These are phyloP conservation scores for Anaspis maculata DNA, from an alignment of 2,888 invertebrate genomes.

Conservation along the genomic window DNA sequence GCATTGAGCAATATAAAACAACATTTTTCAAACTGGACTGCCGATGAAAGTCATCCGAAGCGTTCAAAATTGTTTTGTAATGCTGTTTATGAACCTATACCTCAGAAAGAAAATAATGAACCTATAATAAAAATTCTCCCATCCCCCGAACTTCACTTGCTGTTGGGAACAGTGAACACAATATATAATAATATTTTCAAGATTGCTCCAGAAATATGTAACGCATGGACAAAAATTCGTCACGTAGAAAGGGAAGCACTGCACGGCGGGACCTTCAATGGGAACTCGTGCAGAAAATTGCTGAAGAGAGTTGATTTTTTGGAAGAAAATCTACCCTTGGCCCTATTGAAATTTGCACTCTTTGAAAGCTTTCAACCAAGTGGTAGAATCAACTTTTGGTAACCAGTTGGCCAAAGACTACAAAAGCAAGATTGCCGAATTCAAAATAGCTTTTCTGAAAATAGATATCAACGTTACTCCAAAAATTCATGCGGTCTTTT, in stretches of 20 bases:
- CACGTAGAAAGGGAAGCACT: not conserved
- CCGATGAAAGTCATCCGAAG: not conserved
- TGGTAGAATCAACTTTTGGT: constrained; percentile 4
- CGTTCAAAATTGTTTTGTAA: not conserved
- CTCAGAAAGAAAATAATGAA: not conserved
- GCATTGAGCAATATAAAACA: not conserved
- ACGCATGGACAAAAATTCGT: not conserved
- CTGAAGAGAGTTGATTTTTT: not conserved
- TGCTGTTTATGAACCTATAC: not conserved
- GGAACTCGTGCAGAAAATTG: constrained; percentile 1
- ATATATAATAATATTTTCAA: not conserved
- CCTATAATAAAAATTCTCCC: constrained; percentile 1
- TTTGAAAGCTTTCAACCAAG: not conserved
- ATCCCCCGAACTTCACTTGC: constrained; percentile 4
- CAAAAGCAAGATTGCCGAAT: not conserved
- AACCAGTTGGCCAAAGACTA: not conserved
- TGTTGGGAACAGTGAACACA: constrained; percentile 2
- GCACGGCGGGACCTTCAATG: not conserved
- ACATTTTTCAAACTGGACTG: not conserved
- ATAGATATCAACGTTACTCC: constrained; percentile 2
- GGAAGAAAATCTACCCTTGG: too few relatives aligned
- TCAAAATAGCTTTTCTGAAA: not conserved
- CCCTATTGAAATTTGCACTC: not conserved
- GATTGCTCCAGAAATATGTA: not conserved
- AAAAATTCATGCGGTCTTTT: constrained; percentile 4